These are phyloP conservation scores for Nerophis lumbriciformis DNA, from an alignment of 2,113 vertebrate species.

Conservation along the genomic window DNA sequence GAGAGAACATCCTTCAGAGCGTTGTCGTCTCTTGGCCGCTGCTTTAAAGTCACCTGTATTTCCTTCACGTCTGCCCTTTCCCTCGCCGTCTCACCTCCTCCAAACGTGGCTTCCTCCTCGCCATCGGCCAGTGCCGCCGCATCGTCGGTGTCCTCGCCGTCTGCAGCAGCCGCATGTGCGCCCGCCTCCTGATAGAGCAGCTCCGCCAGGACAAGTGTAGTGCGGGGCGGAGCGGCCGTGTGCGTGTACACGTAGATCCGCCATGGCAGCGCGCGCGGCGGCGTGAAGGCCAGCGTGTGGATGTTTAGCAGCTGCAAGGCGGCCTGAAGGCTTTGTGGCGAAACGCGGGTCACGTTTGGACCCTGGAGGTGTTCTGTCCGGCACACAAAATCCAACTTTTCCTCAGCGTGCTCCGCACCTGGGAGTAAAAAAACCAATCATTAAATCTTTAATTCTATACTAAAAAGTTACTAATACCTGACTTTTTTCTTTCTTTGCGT, in stretches of 20 bases:
- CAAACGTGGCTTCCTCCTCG: neutral
- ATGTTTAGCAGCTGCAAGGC: constrained; percentile 86
- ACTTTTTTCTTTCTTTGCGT: neutral
- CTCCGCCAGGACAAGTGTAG: constrained; percentile 78
- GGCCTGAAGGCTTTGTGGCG: constrained; percentile 77
- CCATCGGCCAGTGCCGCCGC: neutral
- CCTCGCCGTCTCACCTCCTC: neutral
- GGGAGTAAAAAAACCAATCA: neutral
- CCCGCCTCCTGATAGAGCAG: constrained; percentile 58
- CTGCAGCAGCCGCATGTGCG: neutral
- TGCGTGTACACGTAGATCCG: constrained; percentile 87
- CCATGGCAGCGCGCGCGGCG: constrained; percentile 75
- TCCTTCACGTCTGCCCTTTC: neutral
- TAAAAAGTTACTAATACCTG: too few relatives aligned
- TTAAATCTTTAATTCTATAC: neutral
- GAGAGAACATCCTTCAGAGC: constrained; percentile 70
- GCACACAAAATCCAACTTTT: constrained; percentile 71
- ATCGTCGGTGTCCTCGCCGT: constrained; percentile 26
- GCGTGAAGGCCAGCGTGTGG: constrained; percentile 88
- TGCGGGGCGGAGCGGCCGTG: constrained; percentile 11
- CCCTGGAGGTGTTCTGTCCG: constrained; percentile 59
- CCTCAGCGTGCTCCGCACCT: constrained; percentile 27
- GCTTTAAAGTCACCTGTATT: constrained; percentile 78
- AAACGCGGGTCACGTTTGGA: constrained; percentile 47
- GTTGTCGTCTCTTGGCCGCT: constrained; percentile 64